A percentile compares a stretch with the other conserved stretches of the same genome.
Evolutionary conservation across 1,140 invertebrate species (phyloP).

Genomic region (Drosophila carrolli): DNA sequence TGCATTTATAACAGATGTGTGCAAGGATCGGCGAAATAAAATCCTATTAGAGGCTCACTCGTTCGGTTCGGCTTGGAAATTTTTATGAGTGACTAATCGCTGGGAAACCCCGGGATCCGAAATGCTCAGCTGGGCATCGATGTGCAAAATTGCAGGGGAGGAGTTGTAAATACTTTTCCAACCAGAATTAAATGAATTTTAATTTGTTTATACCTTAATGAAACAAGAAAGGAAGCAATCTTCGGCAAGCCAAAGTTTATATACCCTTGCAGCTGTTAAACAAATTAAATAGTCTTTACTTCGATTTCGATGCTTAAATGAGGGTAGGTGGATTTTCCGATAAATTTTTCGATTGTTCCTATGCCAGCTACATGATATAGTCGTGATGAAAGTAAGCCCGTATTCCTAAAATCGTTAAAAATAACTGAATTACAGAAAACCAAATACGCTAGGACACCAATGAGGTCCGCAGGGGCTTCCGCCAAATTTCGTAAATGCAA

Average conservation of each 20-base stretch:
- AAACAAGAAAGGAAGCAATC: not conserved
- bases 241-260: too few relatives aligned
- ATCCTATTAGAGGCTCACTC: constrained; percentile 28
- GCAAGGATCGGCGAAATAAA: constrained; percentile 20
- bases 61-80: not conserved
- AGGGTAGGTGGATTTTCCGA: too few relatives aligned
- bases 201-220: too few relatives aligned
- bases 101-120: constrained; percentile 1
- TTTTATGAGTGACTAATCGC: constrained; percentile 21
- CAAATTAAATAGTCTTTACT: too few relatives aligned
- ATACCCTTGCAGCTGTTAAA: too few relatives aligned
- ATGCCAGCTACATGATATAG: too few relatives aligned
- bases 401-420: too few relatives aligned
- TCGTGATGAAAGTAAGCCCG: too few relatives aligned
- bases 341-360: too few relatives aligned
- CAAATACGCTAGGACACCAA: not conserved
- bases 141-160: not conserved
- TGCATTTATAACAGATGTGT: constrained; percentile 9
- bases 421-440: too few relatives aligned
- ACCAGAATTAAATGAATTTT: not conserved
- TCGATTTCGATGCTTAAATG: too few relatives aligned
- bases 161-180: not conserved
- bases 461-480: too few relatives aligned
- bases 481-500: not conserved
- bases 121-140: not conserved